Base-by-base conservation (phyloP, 2,888 invertebrate species). In the Nebria brevicollis region DNA sequence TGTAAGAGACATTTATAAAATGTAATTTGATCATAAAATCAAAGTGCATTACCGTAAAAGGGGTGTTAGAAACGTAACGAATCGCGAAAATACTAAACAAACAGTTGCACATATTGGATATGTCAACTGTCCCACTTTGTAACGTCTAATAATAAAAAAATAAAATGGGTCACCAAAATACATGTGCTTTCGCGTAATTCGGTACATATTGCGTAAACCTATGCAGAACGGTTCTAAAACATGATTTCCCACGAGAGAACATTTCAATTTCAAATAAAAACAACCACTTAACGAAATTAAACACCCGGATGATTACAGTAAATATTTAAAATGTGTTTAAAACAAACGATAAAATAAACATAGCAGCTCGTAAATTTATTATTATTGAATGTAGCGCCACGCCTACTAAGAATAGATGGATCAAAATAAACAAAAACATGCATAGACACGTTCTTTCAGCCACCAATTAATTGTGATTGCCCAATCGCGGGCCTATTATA, bases 371-470 rank as follows among this genome's bases (percentile, higher is more conserved):
- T 15, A 73, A 79, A 72, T 81, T 11, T 54, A 54, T 11, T 54
- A 8, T 54, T 54, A 81, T 81, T 81, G 80, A 81, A 81, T 81
- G 65, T 65, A 76, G 80, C 80, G 80, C 80, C 80, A 81, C 80
- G 80, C 80, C 80, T 81, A 81, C 80, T 34, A 3, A 81, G 70
- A 81, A 72, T 81, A 54, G 70, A 70, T 25, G 54, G 72, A 81
- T 81, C 72, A 82, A 76, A 78, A 82, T 82, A 79, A 82, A 82
- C 75, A 77, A 82, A 77, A 78, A 82, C 75, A 77, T 77, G 66
- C 74, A 78, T 78, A 70, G 13, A 13, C 54, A 54, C 54, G 54
- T 54, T 54, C 54, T 54, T 54, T 54, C 54, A 54, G 74, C 42
- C 20, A 3, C 8, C 2, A 74, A 11, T 20, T 42, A 42, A 26